Evolutionary conservation across 1,140 invertebrate genomes (phyloP), one percentile per base, ranked within the genome.

Genomic region (Gryon sp.): DNA sequence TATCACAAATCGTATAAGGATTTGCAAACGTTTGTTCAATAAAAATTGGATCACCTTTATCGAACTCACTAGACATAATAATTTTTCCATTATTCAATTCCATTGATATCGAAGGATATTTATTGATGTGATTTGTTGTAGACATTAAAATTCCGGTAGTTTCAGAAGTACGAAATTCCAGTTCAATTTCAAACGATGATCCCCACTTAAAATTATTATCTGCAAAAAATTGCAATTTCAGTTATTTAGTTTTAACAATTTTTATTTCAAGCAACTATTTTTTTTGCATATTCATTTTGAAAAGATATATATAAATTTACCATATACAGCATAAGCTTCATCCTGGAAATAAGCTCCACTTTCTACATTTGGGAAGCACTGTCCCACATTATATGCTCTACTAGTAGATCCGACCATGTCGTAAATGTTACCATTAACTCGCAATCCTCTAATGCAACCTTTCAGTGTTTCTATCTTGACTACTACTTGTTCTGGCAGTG

Each of bases 331-430:
- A 85, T 92, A 96, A 2, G 94, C 93, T 82, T 95, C 94, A 20
- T 94, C 94, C 9, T 93, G 91, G 81, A 98, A 97, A 85, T 95
- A 97, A 0, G 95, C 95, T 36, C 95, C 96, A 38, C 91, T 90
- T 84, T 98, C 95, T 2, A 98, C 93, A 30, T 91, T 92, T 0
- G 94, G 92, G 81, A 97, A 97, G 87, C 97, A 98, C 79, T 95
- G 94, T 0, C 95, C 94, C 6, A 97, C 94, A 68, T 93, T 92
- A 50, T 92, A 92, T 36, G 93, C 91, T 76, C 89, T 87, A 28
- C 86, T 91, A 24, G 92, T 92, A 0, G 93, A 92, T 2, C 93
- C 91, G 15, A 94, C 92, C 80, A 97, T 90, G 86, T 95, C 95
- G 81, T 94, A 92, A 14, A 90, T 88, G 48, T 92, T 91, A 4